Conservation (phyloP, 2,888 invertebrate genomes). For the Eupithecia subumbrata region DNA sequence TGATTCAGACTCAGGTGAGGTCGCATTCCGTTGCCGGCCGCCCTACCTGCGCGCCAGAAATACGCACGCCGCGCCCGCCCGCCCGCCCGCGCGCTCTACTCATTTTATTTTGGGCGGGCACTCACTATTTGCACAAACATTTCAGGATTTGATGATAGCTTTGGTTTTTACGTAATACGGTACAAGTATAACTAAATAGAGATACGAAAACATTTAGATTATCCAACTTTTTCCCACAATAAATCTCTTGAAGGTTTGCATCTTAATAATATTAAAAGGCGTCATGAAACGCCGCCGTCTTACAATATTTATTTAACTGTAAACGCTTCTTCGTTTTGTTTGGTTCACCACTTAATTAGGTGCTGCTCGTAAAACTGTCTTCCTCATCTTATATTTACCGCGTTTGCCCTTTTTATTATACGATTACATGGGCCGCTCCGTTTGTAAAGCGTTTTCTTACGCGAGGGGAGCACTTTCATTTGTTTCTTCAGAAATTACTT, state of each 20-base stretch:
- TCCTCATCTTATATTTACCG: constrained; percentile 85
- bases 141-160: constrained; percentile 55
- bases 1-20: constrained; percentile 83
- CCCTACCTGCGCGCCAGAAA: constrained; percentile 81
- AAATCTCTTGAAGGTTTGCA: constrained; percentile 10
- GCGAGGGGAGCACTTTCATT: constrained; percentile 83
- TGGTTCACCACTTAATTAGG: constrained; percentile 84
- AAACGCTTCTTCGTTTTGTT: constrained; percentile 78
- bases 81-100: constrained; percentile 51
- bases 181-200: not conserved
- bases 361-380: constrained; percentile 84
- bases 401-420: constrained; percentile 85
- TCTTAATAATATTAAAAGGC: constrained; percentile 28
- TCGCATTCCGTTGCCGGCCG: constrained; percentile 76
- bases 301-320: constrained; percentile 64
- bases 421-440: constrained; percentile 83
- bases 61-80: constrained; percentile 70
- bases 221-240: not conserved
- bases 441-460: constrained; percentile 78
- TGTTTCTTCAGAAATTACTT: constrained; percentile 83
- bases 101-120: constrained; percentile 49
- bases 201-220: not conserved
- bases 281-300: constrained; percentile 38
- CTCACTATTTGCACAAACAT: constrained; percentile 48
- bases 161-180: constrained; percentile 47